A percentile compares a stretch with the other conserved stretches of the same genome.
phyloP scores from a whole-genome alignment of 1,140 invertebrate species.

The Sinella curviseta region DNA sequence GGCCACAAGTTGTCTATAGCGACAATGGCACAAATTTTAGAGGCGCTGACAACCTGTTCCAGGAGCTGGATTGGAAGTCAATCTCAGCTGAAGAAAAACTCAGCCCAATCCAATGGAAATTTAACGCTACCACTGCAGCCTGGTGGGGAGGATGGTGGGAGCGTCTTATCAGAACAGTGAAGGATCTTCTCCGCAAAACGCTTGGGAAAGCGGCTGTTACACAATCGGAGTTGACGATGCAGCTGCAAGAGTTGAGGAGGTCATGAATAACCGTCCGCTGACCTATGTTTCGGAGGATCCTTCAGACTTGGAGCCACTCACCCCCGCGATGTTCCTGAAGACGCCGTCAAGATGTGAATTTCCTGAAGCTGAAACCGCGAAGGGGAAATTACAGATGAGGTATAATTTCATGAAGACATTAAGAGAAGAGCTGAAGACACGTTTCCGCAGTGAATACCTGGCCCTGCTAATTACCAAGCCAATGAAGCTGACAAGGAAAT shows the following conservation, averaged over 20 bases:
- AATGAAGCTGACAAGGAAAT: background rate
- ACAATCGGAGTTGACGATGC: slow-evolving; percentile 51
- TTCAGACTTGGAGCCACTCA: slow-evolving; percentile 44
- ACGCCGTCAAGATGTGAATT: background rate
- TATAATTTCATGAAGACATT: too few relatives aligned
- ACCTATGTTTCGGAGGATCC: slow-evolving; percentile 51
- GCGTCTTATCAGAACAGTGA: slow-evolving; percentile 53
- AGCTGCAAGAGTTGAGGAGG: slow-evolving; percentile 51
- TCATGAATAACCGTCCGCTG: slow-evolving; percentile 53
- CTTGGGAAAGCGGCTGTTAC: slow-evolving; percentile 49
- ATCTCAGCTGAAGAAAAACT: background rate
- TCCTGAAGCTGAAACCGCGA: background rate
- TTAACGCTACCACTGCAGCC: slow-evolving; percentile 38
- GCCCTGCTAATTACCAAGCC: background rate
- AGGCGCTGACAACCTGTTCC: background rate
- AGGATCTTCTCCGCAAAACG: slow-evolving; percentile 49
- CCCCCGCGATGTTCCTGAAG: slow-evolving; percentile 31
- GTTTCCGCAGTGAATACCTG: background rate
- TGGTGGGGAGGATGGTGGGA: slow-evolving; percentile 56
- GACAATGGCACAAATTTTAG: background rate
- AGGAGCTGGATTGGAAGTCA: background rate
- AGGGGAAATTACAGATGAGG: background rate
- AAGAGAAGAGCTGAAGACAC: background rate
- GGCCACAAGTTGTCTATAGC: too few relatives aligned
- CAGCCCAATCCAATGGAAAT: background rate